Evolutionary conservation across 1,140 invertebrate genomes (phyloP).

Genomic region (Pemphigus obesinymphae): DNA sequence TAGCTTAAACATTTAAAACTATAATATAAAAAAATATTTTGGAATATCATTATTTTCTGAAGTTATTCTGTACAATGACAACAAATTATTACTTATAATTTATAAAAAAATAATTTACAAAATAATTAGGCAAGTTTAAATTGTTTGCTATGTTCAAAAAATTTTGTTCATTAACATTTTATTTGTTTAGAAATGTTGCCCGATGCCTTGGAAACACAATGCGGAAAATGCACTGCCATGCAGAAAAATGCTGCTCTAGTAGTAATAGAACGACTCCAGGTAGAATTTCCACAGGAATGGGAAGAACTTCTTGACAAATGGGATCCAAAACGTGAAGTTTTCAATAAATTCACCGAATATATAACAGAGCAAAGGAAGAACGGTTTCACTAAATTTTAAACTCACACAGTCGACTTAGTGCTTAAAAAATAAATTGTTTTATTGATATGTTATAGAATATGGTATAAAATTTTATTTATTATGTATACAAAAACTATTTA

Average conservation of each 20-base stretch:
- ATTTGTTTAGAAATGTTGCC: slow-evolving; percentile 42
- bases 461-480: background rate
- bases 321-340: slow-evolving; percentile 59
- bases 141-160: background rate
- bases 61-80: no score
- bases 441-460: background rate
- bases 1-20: no score
- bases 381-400: background rate
- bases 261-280: slow-evolving; percentile 47
- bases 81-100: no score
- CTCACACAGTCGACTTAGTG: background rate
- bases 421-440: background rate
- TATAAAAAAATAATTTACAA: no score
- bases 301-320: slow-evolving; percentile 54
- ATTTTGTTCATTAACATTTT: background rate
- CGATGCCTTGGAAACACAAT: slow-evolving; percentile 60
- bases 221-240: slow-evolving; percentile 59
- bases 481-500: background rate
- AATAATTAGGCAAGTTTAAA: no score
- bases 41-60: no score
- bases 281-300: slow-evolving; percentile 59
- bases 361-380: slow-evolving; percentile 14
- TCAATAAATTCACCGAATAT: slow-evolving; percentile 49
- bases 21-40: no score
- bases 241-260: slow-evolving; percentile 54